Evolutionary conservation across 2,797 vertebrate genomes (phyloP).

Genomic region (Tenualosa thibaudeaui): DNA sequence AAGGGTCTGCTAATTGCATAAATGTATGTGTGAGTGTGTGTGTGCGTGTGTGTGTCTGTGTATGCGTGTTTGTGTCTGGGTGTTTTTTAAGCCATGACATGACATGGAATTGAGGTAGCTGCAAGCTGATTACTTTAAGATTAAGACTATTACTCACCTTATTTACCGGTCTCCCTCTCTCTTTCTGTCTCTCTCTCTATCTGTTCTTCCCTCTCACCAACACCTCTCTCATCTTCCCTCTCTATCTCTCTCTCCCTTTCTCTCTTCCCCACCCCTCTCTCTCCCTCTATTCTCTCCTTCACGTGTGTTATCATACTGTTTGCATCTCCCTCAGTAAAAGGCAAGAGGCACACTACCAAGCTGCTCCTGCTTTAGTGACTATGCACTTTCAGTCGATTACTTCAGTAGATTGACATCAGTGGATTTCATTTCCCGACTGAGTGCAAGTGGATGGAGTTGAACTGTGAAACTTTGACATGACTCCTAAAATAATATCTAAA

Average conservation of each 20-base stretch:
- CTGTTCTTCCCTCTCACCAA: neutral
- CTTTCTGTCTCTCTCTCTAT: no score
- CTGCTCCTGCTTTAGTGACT: no score
- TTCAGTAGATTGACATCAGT: no score
- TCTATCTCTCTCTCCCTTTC: constrained; percentile 8
- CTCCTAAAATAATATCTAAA: no score
- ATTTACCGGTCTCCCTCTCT: neutral
- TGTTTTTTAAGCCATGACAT: neutral
- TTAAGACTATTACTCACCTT: neutral
- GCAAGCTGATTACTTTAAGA: constrained; percentile 23
- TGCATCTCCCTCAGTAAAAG: no score
- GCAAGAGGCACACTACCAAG: no score
- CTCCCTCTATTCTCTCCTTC: constrained; percentile 11
- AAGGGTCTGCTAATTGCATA: no score
- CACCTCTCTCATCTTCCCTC: neutral
- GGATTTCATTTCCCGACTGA: no score
- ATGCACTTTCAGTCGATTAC: no score
- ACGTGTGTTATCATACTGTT: neutral
- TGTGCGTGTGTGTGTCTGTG: neutral
- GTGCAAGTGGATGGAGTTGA: no score
- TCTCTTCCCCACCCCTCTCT: neutral
- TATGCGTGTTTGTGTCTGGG: neutral
- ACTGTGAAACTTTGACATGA: no score
- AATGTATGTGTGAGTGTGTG: neutral
- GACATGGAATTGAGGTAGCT: neutral